Evolutionary conservation across 2,888 invertebrate genomes (phyloP), one percentile per base, ranked within the genome.

Genomic region (Pomacea canaliculata): DNA sequence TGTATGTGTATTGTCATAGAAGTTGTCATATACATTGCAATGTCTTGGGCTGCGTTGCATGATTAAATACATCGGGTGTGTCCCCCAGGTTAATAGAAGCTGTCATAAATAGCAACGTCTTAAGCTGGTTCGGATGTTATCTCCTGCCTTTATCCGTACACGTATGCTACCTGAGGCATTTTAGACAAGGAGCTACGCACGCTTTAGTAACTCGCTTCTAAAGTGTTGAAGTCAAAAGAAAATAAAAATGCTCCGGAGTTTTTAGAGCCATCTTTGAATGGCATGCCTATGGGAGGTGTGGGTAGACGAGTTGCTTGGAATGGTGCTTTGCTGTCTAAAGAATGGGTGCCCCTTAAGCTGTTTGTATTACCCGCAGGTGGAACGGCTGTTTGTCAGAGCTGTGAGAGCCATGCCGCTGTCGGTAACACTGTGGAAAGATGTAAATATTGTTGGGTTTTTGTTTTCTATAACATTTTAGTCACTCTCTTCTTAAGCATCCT

Each of bases 361-460:
- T 56, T 56, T 56, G 51, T 19, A 74, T 76, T 68, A 48, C 69
- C 83, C 85, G 63, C 83, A 89, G 89, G 82, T 85, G 60, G 81
- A 83, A 80, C 84, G 83, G 78, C 73, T 86, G 74, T 85, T 84
- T 76, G 76, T 83, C 68, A 83, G 78, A 76, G 87, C 86, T 19
- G 83, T 87, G 16, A 82, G 83, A 77, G 79, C 82, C 19, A 76
- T 87, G 70, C 87, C 87, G 9, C 84, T 85, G 71, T 80, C 83
- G 66, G 80, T 85, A 23, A 78, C 84, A 18, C 76, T 87, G 62
- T 89, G 89, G 89, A 89, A 88, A 87, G 84, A 89, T 85, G 89
- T 89, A 89, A 72, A 71, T 62, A 70, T 70, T 19, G 18, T 59
- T n/a, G 51, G 49, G 73, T 49, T 48, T 71, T 3, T 12, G 10